These are phyloP conservation scores for Myotis yumanensis DNA, from an alignment of 2,113 vertebrate species.

Conservation along the genomic window DNA sequence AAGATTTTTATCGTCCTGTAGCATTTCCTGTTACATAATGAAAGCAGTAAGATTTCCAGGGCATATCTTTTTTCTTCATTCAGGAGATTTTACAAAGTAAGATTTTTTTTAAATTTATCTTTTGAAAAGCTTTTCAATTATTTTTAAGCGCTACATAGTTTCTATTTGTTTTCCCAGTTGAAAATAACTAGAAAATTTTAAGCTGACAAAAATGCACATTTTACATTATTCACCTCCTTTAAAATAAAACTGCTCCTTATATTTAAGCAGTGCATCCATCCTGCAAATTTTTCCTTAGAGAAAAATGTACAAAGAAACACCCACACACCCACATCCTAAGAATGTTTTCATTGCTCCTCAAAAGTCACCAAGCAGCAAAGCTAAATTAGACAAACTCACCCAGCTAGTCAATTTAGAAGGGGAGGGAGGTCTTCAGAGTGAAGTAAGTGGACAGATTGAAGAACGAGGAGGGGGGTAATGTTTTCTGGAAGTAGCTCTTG, in stretches of 20 bases:
- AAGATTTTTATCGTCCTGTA: conserved; percentile 21
- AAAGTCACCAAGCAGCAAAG: conserved; percentile 54
- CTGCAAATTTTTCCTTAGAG: neutral
- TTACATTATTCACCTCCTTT: conserved; percentile 15
- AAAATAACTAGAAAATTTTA: conserved; percentile 49
- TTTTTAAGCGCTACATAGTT: conserved; percentile 15
- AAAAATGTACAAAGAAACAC: conserved; percentile 24
- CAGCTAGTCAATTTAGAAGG: conserved; percentile 54
- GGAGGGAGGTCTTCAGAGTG: conserved; percentile 38
- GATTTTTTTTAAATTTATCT: conserved; percentile 20
- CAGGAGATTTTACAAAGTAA: conserved; percentile 8
- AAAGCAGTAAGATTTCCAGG: conserved; percentile 14
- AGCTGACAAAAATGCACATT: conserved; percentile 5
- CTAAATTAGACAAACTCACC: conserved; percentile 43
- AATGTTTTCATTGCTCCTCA: conserved; percentile 23
- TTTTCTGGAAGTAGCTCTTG: conserved; percentile 57
- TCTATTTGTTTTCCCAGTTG: neutral
- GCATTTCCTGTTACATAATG: conserved; percentile 37
- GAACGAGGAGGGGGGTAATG: conserved; percentile 58
- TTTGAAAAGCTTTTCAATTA: conserved; percentile 23
- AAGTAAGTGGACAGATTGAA: conserved; percentile 53
- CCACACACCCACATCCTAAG: neutral
- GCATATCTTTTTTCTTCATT: neutral
- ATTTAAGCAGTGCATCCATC: neutral
- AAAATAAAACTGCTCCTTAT: conserved; percentile 21